Conservation (phyloP, 1,140 invertebrate genomes). For the Drosophila malerkotliana region DNA sequence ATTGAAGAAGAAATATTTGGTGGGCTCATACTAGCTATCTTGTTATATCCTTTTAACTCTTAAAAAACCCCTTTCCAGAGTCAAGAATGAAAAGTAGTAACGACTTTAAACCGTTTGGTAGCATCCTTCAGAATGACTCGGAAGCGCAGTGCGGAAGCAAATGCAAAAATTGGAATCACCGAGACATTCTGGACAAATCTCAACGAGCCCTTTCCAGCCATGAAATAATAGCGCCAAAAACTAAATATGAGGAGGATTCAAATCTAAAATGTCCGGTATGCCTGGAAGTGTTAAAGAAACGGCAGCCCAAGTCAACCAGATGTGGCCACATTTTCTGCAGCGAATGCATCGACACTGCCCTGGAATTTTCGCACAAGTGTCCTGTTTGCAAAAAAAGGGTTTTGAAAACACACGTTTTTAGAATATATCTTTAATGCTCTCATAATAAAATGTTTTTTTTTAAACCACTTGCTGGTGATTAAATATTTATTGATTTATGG, state of each 20-base stretch:
- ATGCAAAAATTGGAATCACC: no score
- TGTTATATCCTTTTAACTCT: no score
- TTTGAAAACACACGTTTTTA: neutral
- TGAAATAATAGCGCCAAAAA: neutral
- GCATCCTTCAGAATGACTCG: neutral
- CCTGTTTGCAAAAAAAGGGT: constrained; percentile 5
- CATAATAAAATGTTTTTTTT: neutral
- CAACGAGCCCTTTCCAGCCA: neutral
- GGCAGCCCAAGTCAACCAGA: constrained; percentile 5
- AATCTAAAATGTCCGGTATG: constrained; percentile 13
- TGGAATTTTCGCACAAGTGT: constrained; percentile 4
- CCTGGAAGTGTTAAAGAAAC: neutral
- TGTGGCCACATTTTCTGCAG: constrained; percentile 17
- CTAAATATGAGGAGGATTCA: neutral
- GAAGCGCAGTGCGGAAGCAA: neutral
- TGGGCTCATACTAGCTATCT: neutral
- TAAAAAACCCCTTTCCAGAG: neutral
- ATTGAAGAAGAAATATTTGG: neutral
- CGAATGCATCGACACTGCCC: neutral
- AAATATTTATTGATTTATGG: constrained; percentile 3
- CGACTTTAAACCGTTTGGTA: neutral
- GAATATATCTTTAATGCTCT: constrained; percentile 1
- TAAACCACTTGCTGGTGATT: neutral
- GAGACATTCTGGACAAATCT: constrained; percentile 1
- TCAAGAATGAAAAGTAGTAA: neutral